Percentiles rank a stretch among this genome's conserved stretches.
Conservation (phyloP, 2,797 vertebrate species). For the Cottoperca gobio region DNA sequence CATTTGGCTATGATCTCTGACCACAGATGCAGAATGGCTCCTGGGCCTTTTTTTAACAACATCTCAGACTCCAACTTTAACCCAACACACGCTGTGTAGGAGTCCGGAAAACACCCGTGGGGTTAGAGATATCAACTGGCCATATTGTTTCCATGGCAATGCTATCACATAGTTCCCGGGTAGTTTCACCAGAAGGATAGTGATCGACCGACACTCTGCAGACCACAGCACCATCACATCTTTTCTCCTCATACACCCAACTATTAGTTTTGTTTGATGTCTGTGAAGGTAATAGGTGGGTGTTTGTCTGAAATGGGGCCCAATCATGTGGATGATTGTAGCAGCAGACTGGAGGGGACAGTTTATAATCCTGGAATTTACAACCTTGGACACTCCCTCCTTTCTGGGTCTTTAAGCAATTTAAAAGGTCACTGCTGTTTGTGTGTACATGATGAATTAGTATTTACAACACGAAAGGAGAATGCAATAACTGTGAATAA, state of each 20-base stretch:
- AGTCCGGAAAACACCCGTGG: conserved; percentile 49
- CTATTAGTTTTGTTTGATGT: conserved; percentile 65
- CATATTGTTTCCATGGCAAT: conserved; percentile 77
- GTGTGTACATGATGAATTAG: neutral
- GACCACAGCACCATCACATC: conserved; percentile 31
- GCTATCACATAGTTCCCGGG: conserved; percentile 30
- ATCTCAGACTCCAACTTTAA: conserved; percentile 32
- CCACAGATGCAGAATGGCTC: neutral
- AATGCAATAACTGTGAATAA: neutral
- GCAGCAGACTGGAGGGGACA: conserved; percentile 27
- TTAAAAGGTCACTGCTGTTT: conserved; percentile 2
- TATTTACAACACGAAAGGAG: conserved; percentile 14
- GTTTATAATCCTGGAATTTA: conserved; percentile 62
- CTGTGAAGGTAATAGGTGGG: conserved; percentile 59
- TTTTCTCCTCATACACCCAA: conserved; percentile 35
- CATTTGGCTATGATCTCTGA: neutral
- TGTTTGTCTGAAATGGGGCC: conserved; percentile 48
- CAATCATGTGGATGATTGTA: conserved; percentile 46
- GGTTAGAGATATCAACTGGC: conserved; percentile 54
- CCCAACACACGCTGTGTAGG: conserved; percentile 44
- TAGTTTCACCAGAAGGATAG: conserved; percentile 30
- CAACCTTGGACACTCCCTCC: conserved; percentile 28
- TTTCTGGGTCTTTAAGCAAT: conserved; percentile 5
- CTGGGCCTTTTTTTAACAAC: conserved; percentile 4
- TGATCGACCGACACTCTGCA: conserved; percentile 49